Base-by-base conservation (phyloP, 2,888 invertebrate genomes). In the Didymodactylos carnosus region DNA sequence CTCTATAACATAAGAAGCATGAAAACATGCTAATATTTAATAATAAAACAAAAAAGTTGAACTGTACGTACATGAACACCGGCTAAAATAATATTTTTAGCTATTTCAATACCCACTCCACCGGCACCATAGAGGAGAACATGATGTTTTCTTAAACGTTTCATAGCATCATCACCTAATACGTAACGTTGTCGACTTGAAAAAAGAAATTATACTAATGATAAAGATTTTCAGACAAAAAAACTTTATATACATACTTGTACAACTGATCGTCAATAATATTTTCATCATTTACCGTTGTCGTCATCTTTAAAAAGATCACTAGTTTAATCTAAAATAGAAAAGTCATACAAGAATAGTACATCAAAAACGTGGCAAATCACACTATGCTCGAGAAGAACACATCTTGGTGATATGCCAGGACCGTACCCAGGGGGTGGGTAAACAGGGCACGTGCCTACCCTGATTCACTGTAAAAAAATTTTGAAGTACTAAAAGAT, bases 161-260 rank as follows among this genome's bases (percentile, higher is more conserved):
- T 90, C 98, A 99, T 99, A 77, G 98, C 98, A 83, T 95, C 95
- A 84, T 95, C 94, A 5, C 98, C 98, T 80, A 99, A 87, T 71
- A 98, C 97, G 84, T 99, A 99, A 76, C 86, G 86, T 78, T 83
- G 39, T 29, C 35, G 43, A 69, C 39, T 35, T 53, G 16, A 62
- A 23, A 49, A 10, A 35, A 16, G 16, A 72, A 19, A 7, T 11
- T 10, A 49, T 49, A 11, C 8, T 29, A 29, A 16, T 19, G 19
- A 13, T 19, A 13, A 25, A 14, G 7, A 53, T 27, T 25, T 2
- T 53, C 35, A 0, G 2, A 10, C 19, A 62, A n/a, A 29, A 1
- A 13, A 4, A 13, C 1, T 4, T 25, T 3, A 25, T 49, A 13
- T n/a, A 10, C 62, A 16, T n/a, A 62, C 62, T 62, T 62, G 16